A percentile compares a stretch with the other conserved stretches of the same genome.
phyloP scores from a whole-genome alignment of 1,140 invertebrate species.

The Steinernema khuongi region DNA sequence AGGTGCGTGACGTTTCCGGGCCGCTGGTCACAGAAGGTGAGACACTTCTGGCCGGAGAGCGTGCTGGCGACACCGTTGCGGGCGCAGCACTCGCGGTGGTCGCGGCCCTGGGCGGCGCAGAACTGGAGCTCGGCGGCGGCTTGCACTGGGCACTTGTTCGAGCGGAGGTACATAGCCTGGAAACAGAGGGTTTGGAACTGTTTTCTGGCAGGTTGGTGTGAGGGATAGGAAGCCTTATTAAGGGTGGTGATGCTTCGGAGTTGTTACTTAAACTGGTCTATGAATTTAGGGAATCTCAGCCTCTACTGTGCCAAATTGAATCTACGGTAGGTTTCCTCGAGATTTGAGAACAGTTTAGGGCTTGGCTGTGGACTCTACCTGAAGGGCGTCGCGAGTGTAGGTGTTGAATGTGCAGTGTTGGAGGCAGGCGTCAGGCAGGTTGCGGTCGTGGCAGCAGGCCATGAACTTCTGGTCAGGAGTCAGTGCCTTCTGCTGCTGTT shows the following conservation, averaged over 20 bases:
- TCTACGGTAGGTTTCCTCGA: too few species aligned
- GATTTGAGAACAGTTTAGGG: too few species aligned
- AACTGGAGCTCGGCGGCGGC: too few species aligned
- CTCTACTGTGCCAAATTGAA: not conserved
- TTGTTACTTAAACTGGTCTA: not conserved
- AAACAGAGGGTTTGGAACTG: conserved; percentile 12
- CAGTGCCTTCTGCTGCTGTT: not conserved
- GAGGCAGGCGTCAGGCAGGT: conserved; percentile 43
- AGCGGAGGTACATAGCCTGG: conserved; percentile 54
- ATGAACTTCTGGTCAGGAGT: conserved; percentile 49
- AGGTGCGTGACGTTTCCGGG: conserved; percentile 51
- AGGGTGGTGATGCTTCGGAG: too few species aligned
- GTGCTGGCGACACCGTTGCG: conserved; percentile 44
- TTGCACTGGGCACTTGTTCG: conserved; percentile 48
- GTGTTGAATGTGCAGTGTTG: conserved; percentile 43
- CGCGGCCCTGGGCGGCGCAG: too few species aligned
- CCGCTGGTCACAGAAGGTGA: conserved; percentile 45
- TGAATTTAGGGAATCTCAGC: not conserved
- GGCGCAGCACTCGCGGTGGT: conserved; percentile 47
- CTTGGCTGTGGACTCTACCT: conserved; percentile 28
- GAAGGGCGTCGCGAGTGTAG: conserved; percentile 41
- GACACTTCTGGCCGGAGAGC: conserved; percentile 44
- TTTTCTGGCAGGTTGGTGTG: too few species aligned
- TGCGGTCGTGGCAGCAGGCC: conserved; percentile 48
- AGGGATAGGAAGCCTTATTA: too few species aligned